phyloP scores from a whole-genome alignment of 2,888 invertebrate species.

The Zeuzera pyrina region DNA sequence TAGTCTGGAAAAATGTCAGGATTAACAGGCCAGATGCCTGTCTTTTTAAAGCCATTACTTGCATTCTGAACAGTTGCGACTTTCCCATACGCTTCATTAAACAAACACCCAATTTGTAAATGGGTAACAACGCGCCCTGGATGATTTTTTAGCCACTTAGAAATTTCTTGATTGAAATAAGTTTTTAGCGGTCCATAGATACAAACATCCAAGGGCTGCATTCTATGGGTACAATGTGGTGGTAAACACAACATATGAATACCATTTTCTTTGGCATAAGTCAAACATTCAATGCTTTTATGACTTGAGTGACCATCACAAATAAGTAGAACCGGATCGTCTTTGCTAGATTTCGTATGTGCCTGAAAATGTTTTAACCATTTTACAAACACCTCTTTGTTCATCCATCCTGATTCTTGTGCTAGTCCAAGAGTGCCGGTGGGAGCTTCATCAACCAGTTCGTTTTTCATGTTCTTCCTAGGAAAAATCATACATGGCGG shows the following conservation, averaged over 20 bases:
- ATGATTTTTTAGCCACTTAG: constrained; percentile 28
- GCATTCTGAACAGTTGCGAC: constrained; percentile 30
- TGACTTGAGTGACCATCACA: constrained; percentile 32
- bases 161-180: constrained; percentile 23
- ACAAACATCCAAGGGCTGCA: constrained; percentile 38
- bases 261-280: constrained; percentile 29
- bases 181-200: constrained; percentile 34
- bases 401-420: constrained; percentile 30
- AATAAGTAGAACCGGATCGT: constrained; percentile 21
- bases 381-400: constrained; percentile 22
- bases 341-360: constrained; percentile 14
- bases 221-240: constrained; percentile 35
- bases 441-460: constrained; percentile 29
- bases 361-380: constrained; percentile 30
- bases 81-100: constrained; percentile 17
- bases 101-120: constrained; percentile 25
- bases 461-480: constrained; percentile 21
- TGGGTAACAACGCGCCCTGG: constrained; percentile 32
- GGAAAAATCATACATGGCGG: constrained; percentile 30
- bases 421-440: constrained; percentile 29
- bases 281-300: constrained; percentile 18
- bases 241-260: constrained; percentile 35
- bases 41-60: constrained; percentile 13
- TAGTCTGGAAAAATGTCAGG: too few species aligned
- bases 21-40: constrained; percentile 22